These are phyloP conservation scores for Alauda arvensis DNA, from an alignment of 2,797 vertebrate species.

Conservation along the genomic window DNA sequence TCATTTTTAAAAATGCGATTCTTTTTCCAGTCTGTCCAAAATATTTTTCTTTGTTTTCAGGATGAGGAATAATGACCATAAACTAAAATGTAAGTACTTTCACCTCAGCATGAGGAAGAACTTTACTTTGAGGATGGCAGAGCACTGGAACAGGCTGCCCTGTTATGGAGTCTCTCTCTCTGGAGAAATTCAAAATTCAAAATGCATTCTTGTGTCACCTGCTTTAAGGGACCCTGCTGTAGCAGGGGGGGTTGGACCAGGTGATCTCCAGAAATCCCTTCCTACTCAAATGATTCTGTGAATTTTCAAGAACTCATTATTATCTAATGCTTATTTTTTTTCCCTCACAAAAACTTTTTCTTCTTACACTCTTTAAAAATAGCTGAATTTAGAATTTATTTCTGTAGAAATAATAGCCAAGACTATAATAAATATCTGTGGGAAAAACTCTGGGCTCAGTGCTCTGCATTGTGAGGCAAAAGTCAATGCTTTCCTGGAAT, in stretches of 20 bases:
- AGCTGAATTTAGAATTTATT: neutral
- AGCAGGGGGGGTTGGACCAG: neutral
- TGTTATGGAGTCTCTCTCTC: neutral
- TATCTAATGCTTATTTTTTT: neutral
- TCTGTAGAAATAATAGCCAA: neutral
- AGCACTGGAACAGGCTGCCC: neutral
- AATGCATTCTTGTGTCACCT: accelerated
- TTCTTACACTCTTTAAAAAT: neutral
- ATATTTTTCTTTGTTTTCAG: neutral
- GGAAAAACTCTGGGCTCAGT: neutral
- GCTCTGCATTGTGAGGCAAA: neutral
- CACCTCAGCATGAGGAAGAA: neutral
- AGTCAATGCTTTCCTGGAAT: neutral
- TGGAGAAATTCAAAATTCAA: neutral
- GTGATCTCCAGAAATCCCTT: neutral
- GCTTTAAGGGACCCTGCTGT: neutral
- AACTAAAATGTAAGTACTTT: neutral
- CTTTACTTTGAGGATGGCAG: neutral
- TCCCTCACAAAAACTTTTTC: neutral
- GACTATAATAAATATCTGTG: neutral
- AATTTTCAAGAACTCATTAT: neutral
- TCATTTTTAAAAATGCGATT: accelerated
- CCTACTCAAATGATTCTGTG: neutral
- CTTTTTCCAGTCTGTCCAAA: neutral
- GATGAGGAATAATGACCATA: neutral